phyloP scores from a whole-genome alignment of 2,888 invertebrate species.

The Drosophila fulvimacula region DNA sequence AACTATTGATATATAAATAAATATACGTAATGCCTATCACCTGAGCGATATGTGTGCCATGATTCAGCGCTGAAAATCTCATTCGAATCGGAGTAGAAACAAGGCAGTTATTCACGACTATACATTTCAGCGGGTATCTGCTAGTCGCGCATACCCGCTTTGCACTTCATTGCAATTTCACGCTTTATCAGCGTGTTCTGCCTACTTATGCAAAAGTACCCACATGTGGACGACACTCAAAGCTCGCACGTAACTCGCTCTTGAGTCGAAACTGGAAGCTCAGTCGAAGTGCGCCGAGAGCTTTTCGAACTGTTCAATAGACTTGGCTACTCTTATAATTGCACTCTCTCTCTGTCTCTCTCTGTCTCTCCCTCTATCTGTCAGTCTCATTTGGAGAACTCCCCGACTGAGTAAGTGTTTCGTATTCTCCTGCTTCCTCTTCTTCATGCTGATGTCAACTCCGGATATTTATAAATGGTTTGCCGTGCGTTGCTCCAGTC shows the following conservation, averaged over 20 bases:
- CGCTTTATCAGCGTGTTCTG: conserved; percentile 47
- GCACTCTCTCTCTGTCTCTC: neutral
- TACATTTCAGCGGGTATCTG: neutral
- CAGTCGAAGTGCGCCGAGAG: neutral
- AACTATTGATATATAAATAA: neutral
- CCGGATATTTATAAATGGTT: conserved; percentile 20
- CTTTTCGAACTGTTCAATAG: conserved; percentile 1
- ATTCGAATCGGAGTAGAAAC: neutral
- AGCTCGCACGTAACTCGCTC: conserved; percentile 15
- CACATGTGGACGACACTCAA: conserved; percentile 21
- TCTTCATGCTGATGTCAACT: conserved; percentile 21
- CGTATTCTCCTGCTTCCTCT: neutral
- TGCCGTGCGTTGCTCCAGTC: conserved; percentile 5
- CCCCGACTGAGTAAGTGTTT: neutral
- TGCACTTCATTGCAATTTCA: conserved; percentile 43
- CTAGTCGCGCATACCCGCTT: conserved; percentile 7
- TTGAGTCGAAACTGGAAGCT: conserved; percentile 27
- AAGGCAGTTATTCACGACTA: neutral
- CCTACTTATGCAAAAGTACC: conserved; percentile 50
- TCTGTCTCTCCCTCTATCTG: neutral
- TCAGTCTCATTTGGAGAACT: neutral
- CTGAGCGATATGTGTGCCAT: neutral
- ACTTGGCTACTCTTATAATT: conserved; percentile 10
- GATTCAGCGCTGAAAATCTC: neutral
- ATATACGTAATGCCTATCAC: neutral